Conservation (phyloP, 2,797 vertebrate species). For the Typhlichthys subterraneus region DNA sequence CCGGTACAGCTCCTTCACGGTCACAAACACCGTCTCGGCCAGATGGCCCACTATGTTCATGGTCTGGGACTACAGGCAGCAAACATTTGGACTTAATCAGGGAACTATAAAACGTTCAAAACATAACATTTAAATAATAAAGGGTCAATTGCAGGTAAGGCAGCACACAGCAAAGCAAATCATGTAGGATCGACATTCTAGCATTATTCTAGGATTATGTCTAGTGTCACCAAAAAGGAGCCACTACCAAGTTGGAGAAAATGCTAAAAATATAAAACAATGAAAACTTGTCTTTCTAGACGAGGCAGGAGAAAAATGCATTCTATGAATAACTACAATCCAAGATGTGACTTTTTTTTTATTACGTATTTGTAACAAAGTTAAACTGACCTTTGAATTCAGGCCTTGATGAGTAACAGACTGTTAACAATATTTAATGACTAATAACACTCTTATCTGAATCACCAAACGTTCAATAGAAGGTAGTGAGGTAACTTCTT, state of each 20-base stretch:
- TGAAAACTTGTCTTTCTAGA: neutral
- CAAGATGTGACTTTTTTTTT: conserved; percentile 6
- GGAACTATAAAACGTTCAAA: too few species aligned
- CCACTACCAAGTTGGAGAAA: neutral
- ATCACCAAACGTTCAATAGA: too few species aligned
- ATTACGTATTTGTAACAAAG: conserved; percentile 17
- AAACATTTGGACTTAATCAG: neutral
- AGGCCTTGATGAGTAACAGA: conserved; percentile 15
- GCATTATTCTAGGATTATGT: neutral
- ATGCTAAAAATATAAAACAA: conserved; percentile 1
- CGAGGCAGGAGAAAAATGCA: neutral
- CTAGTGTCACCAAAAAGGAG: conserved; percentile 1
- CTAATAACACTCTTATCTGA: neutral
- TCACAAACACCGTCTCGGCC: conserved; percentile 89
- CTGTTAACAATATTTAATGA: conserved; percentile 11
- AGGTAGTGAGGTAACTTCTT: too few species aligned
- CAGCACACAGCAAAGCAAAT: neutral
- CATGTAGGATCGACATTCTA: neutral
- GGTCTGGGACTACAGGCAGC: conserved; percentile 73
- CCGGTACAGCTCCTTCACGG: conserved; percentile 88
- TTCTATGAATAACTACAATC: neutral
- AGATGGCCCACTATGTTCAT: conserved; percentile 97
- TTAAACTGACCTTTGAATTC: conserved; percentile 48
- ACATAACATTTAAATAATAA: neutral
- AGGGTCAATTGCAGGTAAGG: neutral